Evolutionary conservation across 2,113 vertebrate species (phyloP), one percentile per base, ranked within the genome.

Genomic region (Callionymus lyra): DNA sequence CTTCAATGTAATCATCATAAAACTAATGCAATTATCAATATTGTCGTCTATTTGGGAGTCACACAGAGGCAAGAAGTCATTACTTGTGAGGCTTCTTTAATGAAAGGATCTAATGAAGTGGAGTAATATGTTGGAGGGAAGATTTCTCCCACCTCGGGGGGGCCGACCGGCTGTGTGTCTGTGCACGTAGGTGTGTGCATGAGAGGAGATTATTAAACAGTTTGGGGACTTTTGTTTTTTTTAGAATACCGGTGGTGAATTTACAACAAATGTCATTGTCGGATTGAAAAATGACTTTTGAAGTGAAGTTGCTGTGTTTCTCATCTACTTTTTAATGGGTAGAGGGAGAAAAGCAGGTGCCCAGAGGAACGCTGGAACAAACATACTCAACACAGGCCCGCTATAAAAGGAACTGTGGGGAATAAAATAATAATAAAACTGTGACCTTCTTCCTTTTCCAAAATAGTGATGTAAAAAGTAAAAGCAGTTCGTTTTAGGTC

Each of bases 101-200:
- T 82, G 78, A 83, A 81, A 59, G 72, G 70, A 84, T 79, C 63
- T 84, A 84, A 87, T 84, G 81, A 84, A 82, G 72, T 80, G 73
- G 56, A 71, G 47, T 77, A 70, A 72, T 74, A 72, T 53, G 60
- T 67, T 70, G 42, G 64, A 62, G 50, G 66, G 62, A 56, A 53
- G 58, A 75, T 64, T 77, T 74, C 58, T 65, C 45, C 53, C 57
- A 65, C 74, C 69, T 68, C 59, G 36, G 59, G 72, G 66, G 67
- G 72, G n/a, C n/a, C 63, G 39, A 46, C 60, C 50, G 59, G 15
- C 0, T 47, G 2, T 34, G 38, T 54, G 35, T 53, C 33, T 41
- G 40, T 43, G 50, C 12, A 37, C 49, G 65, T 50, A 47, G 59
- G 51, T 43, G 56, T 44, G 41, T 47, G 63, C 42, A 40, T 18